Conservation (phyloP, 2,113 vertebrate genomes). For the Capreolus pygargus region DNA sequence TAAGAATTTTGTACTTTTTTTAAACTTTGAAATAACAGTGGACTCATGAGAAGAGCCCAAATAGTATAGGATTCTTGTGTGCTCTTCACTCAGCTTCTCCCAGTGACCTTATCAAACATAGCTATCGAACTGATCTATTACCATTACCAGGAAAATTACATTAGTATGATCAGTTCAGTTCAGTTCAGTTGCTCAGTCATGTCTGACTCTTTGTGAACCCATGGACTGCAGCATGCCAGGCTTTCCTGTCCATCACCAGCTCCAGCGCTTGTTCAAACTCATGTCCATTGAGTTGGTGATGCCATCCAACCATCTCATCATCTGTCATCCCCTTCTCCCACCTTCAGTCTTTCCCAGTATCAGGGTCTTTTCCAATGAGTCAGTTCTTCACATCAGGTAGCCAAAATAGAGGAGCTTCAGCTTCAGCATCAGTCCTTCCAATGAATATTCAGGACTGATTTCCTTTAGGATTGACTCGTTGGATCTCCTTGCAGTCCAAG, state of each 20-base stretch:
- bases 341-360: neutral
- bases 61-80: neutral
- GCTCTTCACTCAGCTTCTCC: neutral
- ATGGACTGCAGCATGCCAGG: neutral
- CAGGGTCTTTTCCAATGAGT: neutral
- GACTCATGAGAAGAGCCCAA: neutral
- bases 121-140: neutral
- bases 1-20: neutral
- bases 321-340: neutral
- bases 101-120: neutral
- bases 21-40: neutral
- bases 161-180: neutral
- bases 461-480: neutral
- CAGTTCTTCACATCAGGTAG: neutral
- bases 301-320: neutral
- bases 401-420: neutral
- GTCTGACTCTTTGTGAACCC: neutral
- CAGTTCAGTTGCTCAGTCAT: neutral
- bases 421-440: neutral
- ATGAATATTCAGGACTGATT: neutral
- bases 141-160: neutral
- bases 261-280: neutral
- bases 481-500: neutral
- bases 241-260: neutral
- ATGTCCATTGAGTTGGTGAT: neutral